A percentile compares a stretch with the other conserved stretches of the same genome.
These are phyloP conservation scores for Hofmannophila pseudospretella DNA, from an alignment of 2,888 invertebrate species.

Conservation along the genomic window DNA sequence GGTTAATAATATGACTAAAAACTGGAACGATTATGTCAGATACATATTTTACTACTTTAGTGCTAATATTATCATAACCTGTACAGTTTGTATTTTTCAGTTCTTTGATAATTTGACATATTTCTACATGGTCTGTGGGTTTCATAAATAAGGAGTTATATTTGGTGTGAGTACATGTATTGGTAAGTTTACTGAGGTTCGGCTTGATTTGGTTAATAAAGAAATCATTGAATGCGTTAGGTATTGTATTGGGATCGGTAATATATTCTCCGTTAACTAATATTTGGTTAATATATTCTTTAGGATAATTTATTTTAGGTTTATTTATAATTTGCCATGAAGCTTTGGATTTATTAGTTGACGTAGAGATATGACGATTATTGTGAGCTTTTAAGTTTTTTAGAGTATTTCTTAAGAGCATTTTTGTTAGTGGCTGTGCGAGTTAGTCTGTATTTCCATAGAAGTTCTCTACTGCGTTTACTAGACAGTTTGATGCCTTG, in stretches of 20 bases:
- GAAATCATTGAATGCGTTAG: constrained; percentile 8
- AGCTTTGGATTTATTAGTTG: too few species aligned
- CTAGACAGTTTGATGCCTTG: too few species aligned
- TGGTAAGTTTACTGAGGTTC: background rate
- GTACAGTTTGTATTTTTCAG: constrained; percentile 12
- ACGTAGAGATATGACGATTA: too few species aligned
- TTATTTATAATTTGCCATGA: too few species aligned
- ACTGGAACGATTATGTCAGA: background rate
- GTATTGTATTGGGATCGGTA: constrained; percentile 8
- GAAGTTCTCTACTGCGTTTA: too few species aligned
- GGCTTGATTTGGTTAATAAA: constrained; percentile 6
- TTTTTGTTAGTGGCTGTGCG: too few species aligned
- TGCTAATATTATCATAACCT: constrained; percentile 11
- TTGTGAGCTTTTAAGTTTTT: too few species aligned
- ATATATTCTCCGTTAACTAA: background rate
- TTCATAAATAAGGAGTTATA: constrained; percentile 4
- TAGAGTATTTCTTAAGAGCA: too few species aligned
- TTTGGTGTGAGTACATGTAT: background rate
- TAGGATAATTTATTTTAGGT: too few species aligned
- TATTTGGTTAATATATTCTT: too few species aligned
- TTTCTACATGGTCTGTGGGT: constrained; percentile 7
- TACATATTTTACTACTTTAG: constrained; percentile 9
- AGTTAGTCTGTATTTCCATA: too few species aligned
- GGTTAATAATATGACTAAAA: constrained; percentile 9
- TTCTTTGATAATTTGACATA: constrained; percentile 6